These are phyloP conservation scores for Tolypeutes matacus DNA, from an alignment of 2,797 vertebrate species.

Conservation along the genomic window DNA sequence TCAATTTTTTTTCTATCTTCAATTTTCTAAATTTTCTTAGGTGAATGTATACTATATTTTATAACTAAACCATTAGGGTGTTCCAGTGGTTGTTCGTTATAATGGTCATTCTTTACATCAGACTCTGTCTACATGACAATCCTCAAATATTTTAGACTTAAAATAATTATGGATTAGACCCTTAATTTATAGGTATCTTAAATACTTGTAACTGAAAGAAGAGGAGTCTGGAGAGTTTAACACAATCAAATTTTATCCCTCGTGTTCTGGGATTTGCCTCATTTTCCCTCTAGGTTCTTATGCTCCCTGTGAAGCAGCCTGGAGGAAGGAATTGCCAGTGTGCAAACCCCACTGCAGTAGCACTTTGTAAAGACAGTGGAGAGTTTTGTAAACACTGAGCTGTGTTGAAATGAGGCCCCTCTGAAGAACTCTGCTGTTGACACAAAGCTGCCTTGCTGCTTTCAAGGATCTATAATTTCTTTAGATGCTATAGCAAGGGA, in stretches of 20 bases:
- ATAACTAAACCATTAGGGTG: neutral
- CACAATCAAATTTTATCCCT: neutral
- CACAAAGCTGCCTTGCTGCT: neutral
- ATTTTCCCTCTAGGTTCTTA: neutral
- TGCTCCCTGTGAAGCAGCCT: neutral
- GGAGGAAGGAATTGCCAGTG: neutral
- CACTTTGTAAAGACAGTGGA: neutral
- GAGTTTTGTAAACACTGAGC: neutral
- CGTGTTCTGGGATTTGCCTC: neutral
- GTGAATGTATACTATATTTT: neutral
- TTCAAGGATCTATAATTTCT: neutral
- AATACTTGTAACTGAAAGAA: neutral
- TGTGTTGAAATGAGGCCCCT: neutral
- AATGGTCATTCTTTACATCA: neutral
- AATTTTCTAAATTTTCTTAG: neutral
- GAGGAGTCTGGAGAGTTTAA: neutral
- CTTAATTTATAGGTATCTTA: neutral
- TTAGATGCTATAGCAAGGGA: neutral
- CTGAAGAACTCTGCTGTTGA: rapidly evolving
- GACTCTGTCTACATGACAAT: neutral
- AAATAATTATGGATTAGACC: neutral
- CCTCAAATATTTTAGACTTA: neutral
- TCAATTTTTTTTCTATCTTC: neutral
- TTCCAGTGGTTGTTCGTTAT: neutral
- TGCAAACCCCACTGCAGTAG: neutral